phyloP scores from a whole-genome alignment of 2,113 vertebrate species.

The Epinephelus moara region DNA sequence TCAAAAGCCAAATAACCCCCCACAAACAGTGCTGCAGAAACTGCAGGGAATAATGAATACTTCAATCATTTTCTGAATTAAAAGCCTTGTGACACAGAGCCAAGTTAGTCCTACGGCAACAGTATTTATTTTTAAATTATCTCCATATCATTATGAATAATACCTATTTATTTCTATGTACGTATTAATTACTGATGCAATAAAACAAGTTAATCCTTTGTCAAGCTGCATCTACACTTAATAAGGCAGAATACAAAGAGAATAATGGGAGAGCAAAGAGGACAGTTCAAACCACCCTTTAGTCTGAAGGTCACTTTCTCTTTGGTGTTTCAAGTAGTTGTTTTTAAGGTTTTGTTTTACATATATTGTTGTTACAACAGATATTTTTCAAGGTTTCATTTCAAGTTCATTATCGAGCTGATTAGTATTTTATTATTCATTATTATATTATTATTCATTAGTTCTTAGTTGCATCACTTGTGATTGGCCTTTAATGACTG shows the following conservation, averaged over 20 bases:
- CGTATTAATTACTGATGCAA: background rate
- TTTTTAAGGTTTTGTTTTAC: too few relatives aligned
- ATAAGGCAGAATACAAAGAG: background rate
- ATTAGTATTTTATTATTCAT: too few relatives aligned
- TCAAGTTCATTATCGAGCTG: too few relatives aligned
- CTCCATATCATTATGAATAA: background rate
- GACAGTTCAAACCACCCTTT: background rate
- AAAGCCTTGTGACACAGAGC: background rate
- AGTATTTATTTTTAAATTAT: background rate
- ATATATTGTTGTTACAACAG: too few relatives aligned
- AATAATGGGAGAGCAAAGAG: background rate
- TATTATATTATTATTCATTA: too few relatives aligned
- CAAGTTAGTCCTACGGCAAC: background rate
- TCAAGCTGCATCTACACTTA: background rate
- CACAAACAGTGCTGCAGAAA: background rate
- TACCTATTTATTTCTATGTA: background rate
- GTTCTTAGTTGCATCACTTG: background rate
- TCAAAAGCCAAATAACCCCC: slow-evolving; percentile 21
- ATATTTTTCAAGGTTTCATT: too few relatives aligned
- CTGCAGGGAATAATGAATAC: background rate
- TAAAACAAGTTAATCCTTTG: background rate
- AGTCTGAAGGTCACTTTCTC: background rate
- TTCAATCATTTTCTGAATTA: slow-evolving; percentile 18
- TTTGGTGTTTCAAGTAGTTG: background rate
- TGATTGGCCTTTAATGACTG: background rate